These are phyloP conservation scores for Halisarca cf. caerulea DNA, from an alignment of 37 sponge, comb jelly and placozoan genomes.

Conservation along the genomic window DNA sequence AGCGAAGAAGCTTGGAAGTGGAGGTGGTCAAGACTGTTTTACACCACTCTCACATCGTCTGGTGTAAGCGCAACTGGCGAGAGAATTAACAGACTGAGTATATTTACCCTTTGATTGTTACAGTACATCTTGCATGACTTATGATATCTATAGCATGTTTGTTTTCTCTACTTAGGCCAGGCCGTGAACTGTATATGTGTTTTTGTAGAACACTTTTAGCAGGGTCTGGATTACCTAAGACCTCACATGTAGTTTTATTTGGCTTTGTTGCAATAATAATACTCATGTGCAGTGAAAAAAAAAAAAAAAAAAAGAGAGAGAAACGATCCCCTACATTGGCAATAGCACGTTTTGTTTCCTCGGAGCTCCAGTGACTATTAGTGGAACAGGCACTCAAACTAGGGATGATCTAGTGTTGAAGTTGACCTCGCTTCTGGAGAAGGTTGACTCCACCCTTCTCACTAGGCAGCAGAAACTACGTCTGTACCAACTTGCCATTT, in stretches of 20 bases:
- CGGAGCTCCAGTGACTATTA: not conserved
- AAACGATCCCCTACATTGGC: no score
- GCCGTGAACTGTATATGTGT: conserved; percentile 1
- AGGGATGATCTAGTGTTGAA: not conserved
- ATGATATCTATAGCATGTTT: not conserved
- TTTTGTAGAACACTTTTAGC: conserved; percentile 25
- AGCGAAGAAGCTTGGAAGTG: not conserved
- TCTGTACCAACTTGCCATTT: conserved; percentile 22
- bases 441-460: not conserved
- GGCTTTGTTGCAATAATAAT: not conserved
- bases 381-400: not conserved
- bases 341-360: no score
- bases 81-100: no score
- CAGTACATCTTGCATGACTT: not conserved
- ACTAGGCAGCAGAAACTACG: conserved; percentile 21
- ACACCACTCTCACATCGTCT: conserved; percentile 10
- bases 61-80: conserved; percentile 19
- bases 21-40: conserved; percentile 1
- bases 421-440: not conserved
- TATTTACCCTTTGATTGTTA: no score
- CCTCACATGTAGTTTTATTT: conserved; percentile 17
- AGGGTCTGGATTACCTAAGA: conserved; percentile 25
- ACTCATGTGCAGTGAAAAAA: conserved; percentile 20
- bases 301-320: conserved; percentile 6
- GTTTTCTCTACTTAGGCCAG: conserved; percentile 19